phyloP scores from a whole-genome alignment of 2,113 vertebrate species.

The Entomyzon cyanotis region DNA sequence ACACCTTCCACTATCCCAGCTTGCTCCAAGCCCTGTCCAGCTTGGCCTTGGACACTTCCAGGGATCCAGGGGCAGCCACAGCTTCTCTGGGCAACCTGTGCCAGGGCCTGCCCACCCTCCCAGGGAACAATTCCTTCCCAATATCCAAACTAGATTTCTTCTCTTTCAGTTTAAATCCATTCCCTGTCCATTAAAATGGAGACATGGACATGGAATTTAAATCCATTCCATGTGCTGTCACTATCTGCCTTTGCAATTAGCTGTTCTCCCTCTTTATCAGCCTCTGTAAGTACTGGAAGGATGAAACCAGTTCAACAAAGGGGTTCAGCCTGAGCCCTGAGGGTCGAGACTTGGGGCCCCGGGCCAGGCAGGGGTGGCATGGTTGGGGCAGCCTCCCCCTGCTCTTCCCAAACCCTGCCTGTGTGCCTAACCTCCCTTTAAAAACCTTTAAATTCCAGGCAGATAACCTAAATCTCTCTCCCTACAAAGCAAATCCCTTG shows the following conservation, averaged over 20 bases:
- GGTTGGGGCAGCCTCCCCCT: not conserved
- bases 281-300: not conserved
- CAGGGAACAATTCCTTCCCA: not conserved
- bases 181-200: too few relatives aligned
- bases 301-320: rapidly evolving
- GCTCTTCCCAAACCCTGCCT: not conserved
- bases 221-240: not conserved
- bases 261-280: not conserved
- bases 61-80: not conserved
- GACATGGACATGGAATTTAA: too few relatives aligned
- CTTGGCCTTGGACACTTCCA: not conserved
- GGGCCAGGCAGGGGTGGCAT: not conserved
- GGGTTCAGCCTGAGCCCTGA: not conserved
- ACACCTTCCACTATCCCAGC: not conserved
- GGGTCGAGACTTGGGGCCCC: rapidly evolving
- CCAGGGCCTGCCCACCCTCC: not conserved
- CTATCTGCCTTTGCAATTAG: not conserved
- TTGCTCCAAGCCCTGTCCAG: rapidly evolving
- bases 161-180: not conserved
- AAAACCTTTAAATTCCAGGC: not conserved
- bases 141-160: not conserved
- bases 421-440: not conserved
- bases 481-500: constrained; percentile 6
- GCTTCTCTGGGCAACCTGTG: not conserved
- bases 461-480: constrained; percentile 3